Percentiles rank a stretch among this genome's conserved stretches.
These are phyloP conservation scores for Pteromalus puparum DNA, from an alignment of 1,140 invertebrate species.

Conservation along the genomic window DNA sequence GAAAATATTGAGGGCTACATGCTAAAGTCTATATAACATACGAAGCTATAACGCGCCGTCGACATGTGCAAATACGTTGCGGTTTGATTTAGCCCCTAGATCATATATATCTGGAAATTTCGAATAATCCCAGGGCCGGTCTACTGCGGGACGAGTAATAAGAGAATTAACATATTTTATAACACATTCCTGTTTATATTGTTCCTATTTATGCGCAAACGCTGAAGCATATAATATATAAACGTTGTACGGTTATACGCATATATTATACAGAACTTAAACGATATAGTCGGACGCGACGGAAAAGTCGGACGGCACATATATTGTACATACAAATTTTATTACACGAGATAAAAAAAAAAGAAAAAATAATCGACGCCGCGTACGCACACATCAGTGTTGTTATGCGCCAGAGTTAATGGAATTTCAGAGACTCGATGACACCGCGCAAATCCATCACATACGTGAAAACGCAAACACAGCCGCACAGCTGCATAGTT, in stretches of 20 bases:
- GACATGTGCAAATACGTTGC: neutral
- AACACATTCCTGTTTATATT: conserved; percentile 58
- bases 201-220: conserved; percentile 54
- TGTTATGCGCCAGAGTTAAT: conserved; percentile 17
- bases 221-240: conserved; percentile 45
- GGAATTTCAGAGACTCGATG: conserved; percentile 28
- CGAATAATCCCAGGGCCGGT: neutral
- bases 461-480: neutral
- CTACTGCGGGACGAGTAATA: neutral
- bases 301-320: neutral
- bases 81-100: neutral
- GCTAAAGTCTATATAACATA: neutral
- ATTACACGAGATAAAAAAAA: too few relatives aligned
- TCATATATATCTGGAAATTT: neutral
- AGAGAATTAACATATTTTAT: conserved; percentile 52
- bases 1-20: neutral
- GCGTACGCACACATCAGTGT: conserved; percentile 24
- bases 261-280: neutral
- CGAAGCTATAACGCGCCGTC: neutral
- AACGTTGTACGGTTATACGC: neutral
- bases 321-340: conserved; percentile 48
- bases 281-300: too few relatives aligned
- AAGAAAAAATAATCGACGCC: neutral
- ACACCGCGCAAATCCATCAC: neutral
- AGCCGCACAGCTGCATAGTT: neutral